Evolutionary conservation across 92 coral and sea anemone genomes (phyloP).

Genomic region (Nematostella vectensis): DNA sequence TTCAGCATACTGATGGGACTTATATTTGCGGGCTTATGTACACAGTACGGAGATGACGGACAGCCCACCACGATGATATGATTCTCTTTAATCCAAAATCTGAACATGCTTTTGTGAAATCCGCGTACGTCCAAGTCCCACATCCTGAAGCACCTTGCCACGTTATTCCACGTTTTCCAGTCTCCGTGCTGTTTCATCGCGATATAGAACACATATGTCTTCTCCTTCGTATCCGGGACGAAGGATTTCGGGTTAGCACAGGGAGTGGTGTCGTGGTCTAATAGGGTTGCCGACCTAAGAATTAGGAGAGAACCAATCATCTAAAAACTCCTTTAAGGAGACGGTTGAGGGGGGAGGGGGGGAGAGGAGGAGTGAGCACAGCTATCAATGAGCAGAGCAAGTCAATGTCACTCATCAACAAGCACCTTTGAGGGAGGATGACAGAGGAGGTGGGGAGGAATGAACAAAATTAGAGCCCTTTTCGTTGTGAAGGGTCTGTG

Average conservation of each 20-base stretch:
- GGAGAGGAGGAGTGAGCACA: too few species aligned
- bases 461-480: too few species aligned
- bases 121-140: slow-evolving; percentile 72
- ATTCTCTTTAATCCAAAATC: slow-evolving; percentile 58
- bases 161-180: slow-evolving; percentile 51
- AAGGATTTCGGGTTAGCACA: slow-evolving; percentile 47
- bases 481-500: too few species aligned
- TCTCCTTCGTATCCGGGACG: slow-evolving; percentile 40
- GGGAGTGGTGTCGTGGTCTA: slow-evolving; percentile 63
- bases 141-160: slow-evolving; percentile 50
- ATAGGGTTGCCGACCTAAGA: slow-evolving; percentile 35
- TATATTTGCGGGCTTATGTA: slow-evolving; percentile 25
- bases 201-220: slow-evolving; percentile 42
- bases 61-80: slow-evolving; percentile 61
- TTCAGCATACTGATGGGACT: slow-evolving; percentile 31
- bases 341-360: too few species aligned
- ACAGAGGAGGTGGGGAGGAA: too few species aligned
- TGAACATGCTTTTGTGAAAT: slow-evolving; percentile 55
- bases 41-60: slow-evolving; percentile 64
- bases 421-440: too few species aligned
- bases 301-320: not conserved
- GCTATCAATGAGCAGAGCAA: too few species aligned
- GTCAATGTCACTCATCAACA: too few species aligned
- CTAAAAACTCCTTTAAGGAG: too few species aligned
- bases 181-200: slow-evolving; percentile 35